Evolutionary conservation across 92 coral and sea anemone species (phyloP), one percentile per base, ranked within the genome.

Genomic region (Phenganax marumi): DNA sequence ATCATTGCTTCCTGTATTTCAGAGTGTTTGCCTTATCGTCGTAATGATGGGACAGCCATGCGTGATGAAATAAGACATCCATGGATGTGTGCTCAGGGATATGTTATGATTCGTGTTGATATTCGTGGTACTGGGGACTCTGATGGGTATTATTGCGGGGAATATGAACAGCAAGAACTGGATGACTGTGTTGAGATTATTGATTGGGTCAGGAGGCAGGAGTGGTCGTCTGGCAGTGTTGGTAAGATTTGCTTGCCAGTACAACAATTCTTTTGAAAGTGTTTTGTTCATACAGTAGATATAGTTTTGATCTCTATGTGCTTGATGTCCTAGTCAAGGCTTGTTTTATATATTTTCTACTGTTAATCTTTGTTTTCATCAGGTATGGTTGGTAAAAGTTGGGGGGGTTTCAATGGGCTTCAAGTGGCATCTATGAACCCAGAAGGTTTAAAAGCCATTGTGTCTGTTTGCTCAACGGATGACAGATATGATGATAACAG

Each of bases 401-500:
- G 97, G 97, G 97, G 93, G 51, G 97, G 97, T 22, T 91, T 91
- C 66, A 91, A 91, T 76, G 93, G 88, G 10, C 91, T 91, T 55
- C 97, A 91, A 53, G 88, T 91, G 17, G 97, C 97, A 8, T 81
- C 97, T 26, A 73, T 77, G 50, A 90, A 76, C 46, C 91, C 93
- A 8, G 68, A 89, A 19, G 97, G 91, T 12, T 65, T 91, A 25
- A 89, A 87, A 69, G 89, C 91, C 3, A 64, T 91, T 6, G 77
- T 91, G 26, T 91, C 97, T 12, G 85, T 88, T 14, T 90, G 86
- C 74, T 91, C 97, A 3, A 85, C 84, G 7, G 91, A 91, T 73
- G 97, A 91, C 22, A 87, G 97, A 16, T 91, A 91, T 48, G 87
- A 78, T 72, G 91, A 89, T 50, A 92, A 91, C 51, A 46, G 84